Conservation (phyloP, 2,797 vertebrate genomes). For the Syncerus caffer region DNA sequence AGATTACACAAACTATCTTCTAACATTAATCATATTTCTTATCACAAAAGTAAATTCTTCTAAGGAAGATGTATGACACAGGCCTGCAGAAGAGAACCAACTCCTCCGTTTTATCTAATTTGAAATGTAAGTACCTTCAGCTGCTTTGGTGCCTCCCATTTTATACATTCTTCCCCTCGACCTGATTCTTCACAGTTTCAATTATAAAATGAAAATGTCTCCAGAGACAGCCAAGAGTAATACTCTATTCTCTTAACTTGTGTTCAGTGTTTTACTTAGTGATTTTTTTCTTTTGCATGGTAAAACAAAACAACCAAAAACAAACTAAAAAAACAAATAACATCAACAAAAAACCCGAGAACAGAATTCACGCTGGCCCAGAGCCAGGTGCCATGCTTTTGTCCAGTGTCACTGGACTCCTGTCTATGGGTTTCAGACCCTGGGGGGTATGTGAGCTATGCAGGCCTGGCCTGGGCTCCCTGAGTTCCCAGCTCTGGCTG, state of each 20-base stretch:
- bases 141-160: background rate
- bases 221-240: conserved; percentile 48
- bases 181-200: conserved; percentile 45
- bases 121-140: background rate
- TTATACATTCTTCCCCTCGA: background rate
- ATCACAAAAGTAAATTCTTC: conserved; percentile 26
- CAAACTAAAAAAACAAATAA: background rate
- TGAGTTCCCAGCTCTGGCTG: background rate
- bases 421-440: conserved; percentile 32
- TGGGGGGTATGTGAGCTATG: background rate
- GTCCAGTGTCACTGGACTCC: conserved; percentile 28
- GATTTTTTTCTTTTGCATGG: conserved; percentile 45
- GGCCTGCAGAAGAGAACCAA: background rate
- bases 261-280: conserved; percentile 21
- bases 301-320: background rate
- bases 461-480: conserved; percentile 6
- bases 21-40: background rate
- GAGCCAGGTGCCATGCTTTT: conserved; percentile 50
- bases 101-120: background rate
- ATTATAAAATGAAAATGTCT: conserved; percentile 35
- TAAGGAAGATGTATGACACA: background rate
- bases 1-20: background rate
- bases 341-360: background rate
- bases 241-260: conserved; percentile 33
- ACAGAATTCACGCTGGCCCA: background rate